Percentiles rank a stretch among this genome's conserved stretches.
phyloP scores from a whole-genome alignment of 2,888 invertebrate genomes.

The Scaptomyza reducta region DNA sequence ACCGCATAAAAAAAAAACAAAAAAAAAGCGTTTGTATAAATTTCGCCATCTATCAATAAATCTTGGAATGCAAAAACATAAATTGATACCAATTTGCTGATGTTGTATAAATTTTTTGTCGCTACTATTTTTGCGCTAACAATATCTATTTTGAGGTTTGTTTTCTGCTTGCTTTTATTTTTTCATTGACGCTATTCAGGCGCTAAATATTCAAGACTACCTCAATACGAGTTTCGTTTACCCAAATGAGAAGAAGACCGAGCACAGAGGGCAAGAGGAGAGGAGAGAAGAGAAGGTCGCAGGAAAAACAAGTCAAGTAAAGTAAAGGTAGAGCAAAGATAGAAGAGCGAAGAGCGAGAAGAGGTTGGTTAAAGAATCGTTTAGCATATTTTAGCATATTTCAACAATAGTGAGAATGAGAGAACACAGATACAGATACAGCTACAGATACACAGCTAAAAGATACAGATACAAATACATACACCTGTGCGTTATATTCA shows the following conservation, averaged over 20 bases:
- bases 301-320: constrained; percentile 35
- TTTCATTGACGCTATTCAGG: constrained; percentile 24
- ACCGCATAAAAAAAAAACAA: constrained; percentile 11
- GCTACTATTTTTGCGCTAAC: constrained; percentile 10
- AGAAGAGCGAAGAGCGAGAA: background rate
- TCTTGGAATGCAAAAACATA: constrained; percentile 60
- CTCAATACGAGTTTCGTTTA: constrained; percentile 78
- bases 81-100: constrained; percentile 43
- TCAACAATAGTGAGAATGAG: constrained; percentile 39
- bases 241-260: constrained; percentile 54
- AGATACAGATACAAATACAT: constrained; percentile 17
- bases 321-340: constrained; percentile 16
- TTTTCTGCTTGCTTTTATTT: background rate
- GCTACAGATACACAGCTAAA: constrained; percentile 12
- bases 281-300: constrained; percentile 17
- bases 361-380: constrained; percentile 53
- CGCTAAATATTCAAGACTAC: constrained; percentile 72
- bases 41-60: constrained; percentile 70
- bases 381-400: constrained; percentile 74
- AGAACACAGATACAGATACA: constrained; percentile 4
- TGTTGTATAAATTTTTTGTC: constrained; percentile 23
- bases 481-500: constrained; percentile 47
- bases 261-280: background rate
- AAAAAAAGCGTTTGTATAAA: constrained; percentile 61
- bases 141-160: constrained; percentile 29